phyloP scores from a whole-genome alignment of 2,797 vertebrate species.

The Oreonectes daqikongensis region DNA sequence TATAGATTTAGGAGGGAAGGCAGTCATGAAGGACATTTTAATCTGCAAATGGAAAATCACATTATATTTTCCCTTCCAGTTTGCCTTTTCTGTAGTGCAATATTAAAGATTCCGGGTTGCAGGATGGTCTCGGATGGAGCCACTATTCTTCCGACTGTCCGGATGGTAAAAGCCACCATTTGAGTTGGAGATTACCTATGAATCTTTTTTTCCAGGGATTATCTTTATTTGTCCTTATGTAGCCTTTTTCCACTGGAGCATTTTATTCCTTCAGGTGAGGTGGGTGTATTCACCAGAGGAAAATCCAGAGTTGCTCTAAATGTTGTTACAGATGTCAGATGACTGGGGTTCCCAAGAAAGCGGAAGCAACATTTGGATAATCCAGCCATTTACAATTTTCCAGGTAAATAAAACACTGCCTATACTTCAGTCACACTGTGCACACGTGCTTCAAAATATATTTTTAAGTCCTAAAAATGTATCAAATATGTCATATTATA shows the following conservation, averaged over 20 bases:
- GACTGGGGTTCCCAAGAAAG: constrained; percentile 3
- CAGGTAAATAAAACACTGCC: constrained; percentile 13
- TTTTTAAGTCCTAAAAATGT: too few species aligned
- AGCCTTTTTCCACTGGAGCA: constrained; percentile 42
- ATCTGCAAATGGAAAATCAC: constrained; percentile 68
- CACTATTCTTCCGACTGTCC: constrained; percentile 51
- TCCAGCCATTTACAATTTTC: not conserved
- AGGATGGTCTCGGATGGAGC: constrained; percentile 26
- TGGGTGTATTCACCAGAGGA: constrained; percentile 26
- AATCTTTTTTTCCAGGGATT: constrained; percentile 57
- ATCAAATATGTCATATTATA: too few species aligned
- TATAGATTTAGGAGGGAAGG: constrained; percentile 60
- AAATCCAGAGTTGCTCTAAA: constrained; percentile 4
- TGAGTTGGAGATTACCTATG: constrained; percentile 59
- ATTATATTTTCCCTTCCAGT: constrained; percentile 58
- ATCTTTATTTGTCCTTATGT: constrained; percentile 57
- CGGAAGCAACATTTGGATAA: constrained; percentile 8
- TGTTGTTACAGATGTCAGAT: constrained; percentile 28
- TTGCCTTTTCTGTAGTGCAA: constrained; percentile 54
- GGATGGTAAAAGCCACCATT: constrained; percentile 51
- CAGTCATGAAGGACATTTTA: constrained; percentile 64
- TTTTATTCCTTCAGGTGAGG: constrained; percentile 44
- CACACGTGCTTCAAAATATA: too few species aligned
- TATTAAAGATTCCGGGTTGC: constrained; percentile 49
- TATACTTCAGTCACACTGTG: too few species aligned